phyloP scores from a whole-genome alignment of 2,113 vertebrate genomes.

The cattle (Bos taurus) region DNA sequence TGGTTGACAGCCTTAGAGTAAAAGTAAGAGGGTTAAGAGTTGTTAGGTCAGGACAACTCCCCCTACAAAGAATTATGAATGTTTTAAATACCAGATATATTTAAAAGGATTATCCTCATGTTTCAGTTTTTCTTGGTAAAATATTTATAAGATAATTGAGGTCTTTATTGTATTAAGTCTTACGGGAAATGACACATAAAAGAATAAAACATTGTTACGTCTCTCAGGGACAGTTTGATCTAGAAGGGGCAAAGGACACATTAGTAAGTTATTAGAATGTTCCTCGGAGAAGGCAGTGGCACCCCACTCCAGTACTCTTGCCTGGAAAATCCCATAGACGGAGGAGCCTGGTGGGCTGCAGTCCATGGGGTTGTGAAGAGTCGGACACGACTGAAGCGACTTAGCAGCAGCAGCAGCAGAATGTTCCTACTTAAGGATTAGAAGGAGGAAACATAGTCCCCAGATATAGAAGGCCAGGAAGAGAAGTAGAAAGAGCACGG shows the following conservation, averaged over 20 bases:
- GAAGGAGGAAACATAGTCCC: not conserved
- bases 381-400: rapidly evolving
- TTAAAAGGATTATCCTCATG: not conserved
- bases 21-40: not conserved
- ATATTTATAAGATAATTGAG: not conserved
- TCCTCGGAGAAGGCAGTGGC: not conserved
- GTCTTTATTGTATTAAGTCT: not conserved
- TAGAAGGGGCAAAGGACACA: not conserved
- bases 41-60: not conserved
- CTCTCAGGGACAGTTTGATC: not conserved
- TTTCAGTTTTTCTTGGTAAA: not conserved
- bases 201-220: not conserved
- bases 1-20: not conserved
- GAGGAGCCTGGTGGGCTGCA: too few relatives aligned
- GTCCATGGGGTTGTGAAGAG: too few relatives aligned
- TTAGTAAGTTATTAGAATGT: not conserved
- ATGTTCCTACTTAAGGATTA: not conserved
- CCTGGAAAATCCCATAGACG: too few relatives aligned
- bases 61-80: not conserved
- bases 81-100: slow-evolving; percentile 6
- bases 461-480: not conserved
- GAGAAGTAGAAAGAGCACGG: not conserved
- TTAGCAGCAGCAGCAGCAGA: not conserved
- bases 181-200: not conserved
- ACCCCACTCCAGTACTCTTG: too few relatives aligned